Base-by-base conservation (phyloP, 2,797 vertebrate genomes). In the Pangasius sanitwongsei region DNA sequence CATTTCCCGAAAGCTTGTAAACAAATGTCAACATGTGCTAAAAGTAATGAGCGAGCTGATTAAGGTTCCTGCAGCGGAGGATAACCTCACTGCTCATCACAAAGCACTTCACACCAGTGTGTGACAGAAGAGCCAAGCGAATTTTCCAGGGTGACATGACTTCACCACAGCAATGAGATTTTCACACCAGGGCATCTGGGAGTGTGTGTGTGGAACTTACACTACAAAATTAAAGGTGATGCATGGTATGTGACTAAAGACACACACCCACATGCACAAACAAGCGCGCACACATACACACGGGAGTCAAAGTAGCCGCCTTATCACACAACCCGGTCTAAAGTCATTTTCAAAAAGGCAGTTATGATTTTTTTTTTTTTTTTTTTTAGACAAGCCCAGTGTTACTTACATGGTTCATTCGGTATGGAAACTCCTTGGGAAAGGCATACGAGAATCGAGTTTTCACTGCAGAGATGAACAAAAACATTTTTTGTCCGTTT, bases 361-460 rank as follows among this genome's bases (percentile, higher is more conserved):
- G 31, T 25, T 28, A 15, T 15, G 25, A 16, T 41, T 41, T 41
- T 37, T 37, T 37, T 37, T 41, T 37, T 37, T 37, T 37, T 18
- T 53, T 15, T 9, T 48, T 2, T 53, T 18, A 7, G 48, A 16
- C 50, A 0, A 13, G 55, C 41, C 18, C 31, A 0, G 15, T 72
- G 20, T 37, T 70, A 98, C 99, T 98, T 95, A 99, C 99, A 96
- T 99, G 98, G 94, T 99, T 99, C 98, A 99, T 99, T 96, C 98
- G 97, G 94, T 99, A 99, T 89, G 98, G 99, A 93, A 99, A 99
- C 95, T 99, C 98, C 94, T 99, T 99, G 90, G 99, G 98, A 94
- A 99, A 99, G 93, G 98, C 99, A 93, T 99, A 98, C 23, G 99
- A 99, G 96, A 99, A 99, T 92, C 98, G 97, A 91, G 98, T 99